Evolutionary conservation across 37 sponge, comb jelly and placozoan genomes (phyloP).

Genomic region (Spongilla lacustris): DNA sequence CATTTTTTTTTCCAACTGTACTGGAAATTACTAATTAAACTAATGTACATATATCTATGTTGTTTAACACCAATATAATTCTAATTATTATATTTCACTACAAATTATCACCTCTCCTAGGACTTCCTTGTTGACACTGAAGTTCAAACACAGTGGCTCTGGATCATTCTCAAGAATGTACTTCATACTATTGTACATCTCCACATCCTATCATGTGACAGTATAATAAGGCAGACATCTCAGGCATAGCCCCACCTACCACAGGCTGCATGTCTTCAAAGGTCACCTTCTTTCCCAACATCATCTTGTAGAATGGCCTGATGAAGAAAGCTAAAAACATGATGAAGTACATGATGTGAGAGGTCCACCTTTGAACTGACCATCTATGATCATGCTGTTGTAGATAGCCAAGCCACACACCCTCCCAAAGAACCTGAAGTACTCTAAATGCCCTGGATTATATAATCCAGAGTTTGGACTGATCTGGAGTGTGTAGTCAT

Average conservation of each 20-base stretch:
- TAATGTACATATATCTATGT: too few species aligned
- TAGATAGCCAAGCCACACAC: slow-evolving; percentile 98
- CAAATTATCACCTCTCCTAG: slow-evolving; percentile 70
- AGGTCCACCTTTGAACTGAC: slow-evolving; percentile 39
- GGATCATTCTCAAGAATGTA: slow-evolving; percentile 91
- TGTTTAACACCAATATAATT: too few species aligned
- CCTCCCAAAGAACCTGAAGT: slow-evolving; percentile 92
- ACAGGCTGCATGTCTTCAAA: slow-evolving; percentile 96
- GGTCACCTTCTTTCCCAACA: slow-evolving; percentile 80
- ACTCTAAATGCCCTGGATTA: slow-evolving; percentile 89
- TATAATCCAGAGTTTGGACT: slow-evolving; percentile 93
- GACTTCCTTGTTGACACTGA: slow-evolving; percentile 65
- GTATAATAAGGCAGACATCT: neutral
- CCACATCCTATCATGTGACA: slow-evolving; percentile 56
- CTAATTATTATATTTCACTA: neutral
- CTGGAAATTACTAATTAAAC: too few species aligned
- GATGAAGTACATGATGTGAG: neutral
- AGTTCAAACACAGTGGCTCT: slow-evolving; percentile 75
- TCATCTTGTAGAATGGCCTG: slow-evolving; percentile 99
- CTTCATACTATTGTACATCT: slow-evolving; percentile 77
- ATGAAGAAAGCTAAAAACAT: slow-evolving; percentile 91
- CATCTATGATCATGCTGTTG: slow-evolving; percentile 95
- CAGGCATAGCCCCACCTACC: slow-evolving; percentile 41
- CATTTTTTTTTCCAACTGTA: too few species aligned
- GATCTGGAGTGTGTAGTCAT: slow-evolving; percentile 99